These are phyloP conservation scores for Cotesia vestalis DNA, from an alignment of 1,140 invertebrate genomes.

Conservation along the genomic window DNA sequence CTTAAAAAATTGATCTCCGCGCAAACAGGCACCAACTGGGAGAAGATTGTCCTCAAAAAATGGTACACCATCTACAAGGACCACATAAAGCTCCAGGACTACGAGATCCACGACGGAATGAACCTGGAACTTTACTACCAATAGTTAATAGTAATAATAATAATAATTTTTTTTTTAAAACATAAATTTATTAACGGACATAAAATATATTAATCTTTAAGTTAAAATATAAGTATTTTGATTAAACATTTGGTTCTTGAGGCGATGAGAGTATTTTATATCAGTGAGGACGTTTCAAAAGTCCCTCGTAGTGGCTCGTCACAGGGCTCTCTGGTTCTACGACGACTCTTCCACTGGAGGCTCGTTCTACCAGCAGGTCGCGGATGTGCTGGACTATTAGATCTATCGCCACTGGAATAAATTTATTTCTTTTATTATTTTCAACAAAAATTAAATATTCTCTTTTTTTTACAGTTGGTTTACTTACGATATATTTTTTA, in stretches of 20 bases:
- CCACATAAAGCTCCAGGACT: neutral
- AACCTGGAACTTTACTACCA: slow-evolving; percentile 54
- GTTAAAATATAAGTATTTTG: slow-evolving; percentile 16
- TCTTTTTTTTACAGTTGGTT: too few species aligned
- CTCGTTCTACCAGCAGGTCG: slow-evolving; percentile 76
- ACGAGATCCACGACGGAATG: too few species aligned
- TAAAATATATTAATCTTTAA: neutral
- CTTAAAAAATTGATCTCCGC: slow-evolving; percentile 98
- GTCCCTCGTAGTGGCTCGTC: slow-evolving; percentile 46
- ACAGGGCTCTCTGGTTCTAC: slow-evolving; percentile 54
- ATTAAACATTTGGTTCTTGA: neutral
- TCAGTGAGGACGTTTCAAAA: slow-evolving; percentile 61
- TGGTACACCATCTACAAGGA: neutral
- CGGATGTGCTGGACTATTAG: slow-evolving; percentile 93
- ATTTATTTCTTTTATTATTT: neutral
- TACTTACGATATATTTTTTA: too few species aligned
- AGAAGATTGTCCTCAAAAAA: slow-evolving; percentile 88
- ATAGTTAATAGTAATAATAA: neutral
- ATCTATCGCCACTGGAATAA: slow-evolving; percentile 86
- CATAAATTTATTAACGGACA: neutral
- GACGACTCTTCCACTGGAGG: slow-evolving; percentile 47
- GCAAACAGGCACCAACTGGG: slow-evolving; percentile 95
- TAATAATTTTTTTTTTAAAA: neutral
- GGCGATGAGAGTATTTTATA: slow-evolving; percentile 17
- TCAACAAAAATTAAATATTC: too few species aligned